Evolutionary conservation across 2,797 vertebrate species (phyloP).

Genomic region (Margarornis squamiger): DNA sequence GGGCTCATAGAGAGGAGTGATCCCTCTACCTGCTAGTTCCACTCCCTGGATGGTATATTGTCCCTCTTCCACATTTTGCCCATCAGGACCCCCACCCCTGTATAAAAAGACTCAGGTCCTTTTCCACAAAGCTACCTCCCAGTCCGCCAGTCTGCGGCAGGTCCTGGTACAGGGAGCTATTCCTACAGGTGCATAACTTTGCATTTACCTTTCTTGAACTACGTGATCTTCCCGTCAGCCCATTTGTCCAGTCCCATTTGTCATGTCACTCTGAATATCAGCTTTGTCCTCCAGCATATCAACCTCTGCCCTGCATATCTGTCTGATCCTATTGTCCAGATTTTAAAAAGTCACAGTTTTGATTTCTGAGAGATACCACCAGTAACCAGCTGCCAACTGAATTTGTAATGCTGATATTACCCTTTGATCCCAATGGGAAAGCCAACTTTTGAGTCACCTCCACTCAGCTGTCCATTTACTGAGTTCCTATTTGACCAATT

Average conservation of each 20-base stretch:
- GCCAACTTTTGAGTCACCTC: not conserved
- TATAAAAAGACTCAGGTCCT: not conserved
- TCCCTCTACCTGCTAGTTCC: not conserved
- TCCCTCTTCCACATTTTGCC: not conserved
- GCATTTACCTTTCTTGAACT: not conserved
- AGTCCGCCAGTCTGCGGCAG: not conserved
- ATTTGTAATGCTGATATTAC: not conserved
- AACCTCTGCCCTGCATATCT: not conserved
- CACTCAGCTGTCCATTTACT: not conserved
- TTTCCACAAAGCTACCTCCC: not conserved
- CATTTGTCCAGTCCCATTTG: not conserved
- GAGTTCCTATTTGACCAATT: not conserved
- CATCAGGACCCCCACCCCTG: not conserved
- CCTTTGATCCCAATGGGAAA: not conserved
- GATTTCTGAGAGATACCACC: not conserved
- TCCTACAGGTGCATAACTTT: not conserved
- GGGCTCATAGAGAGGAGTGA: not conserved
- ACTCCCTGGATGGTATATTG: not conserved
- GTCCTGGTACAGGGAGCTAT: not conserved
- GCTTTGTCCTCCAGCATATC: not conserved
- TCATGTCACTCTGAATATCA: not conserved
- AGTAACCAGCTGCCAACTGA: not conserved
- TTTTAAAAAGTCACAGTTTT: not conserved
- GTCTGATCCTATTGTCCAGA: not conserved
- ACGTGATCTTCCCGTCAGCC: not conserved